A percentile compares a stretch with the other conserved stretches of the same genome.
Evolutionary conservation across 1,140 invertebrate genomes (phyloP).

Genomic region (Drosophila pandora): DNA sequence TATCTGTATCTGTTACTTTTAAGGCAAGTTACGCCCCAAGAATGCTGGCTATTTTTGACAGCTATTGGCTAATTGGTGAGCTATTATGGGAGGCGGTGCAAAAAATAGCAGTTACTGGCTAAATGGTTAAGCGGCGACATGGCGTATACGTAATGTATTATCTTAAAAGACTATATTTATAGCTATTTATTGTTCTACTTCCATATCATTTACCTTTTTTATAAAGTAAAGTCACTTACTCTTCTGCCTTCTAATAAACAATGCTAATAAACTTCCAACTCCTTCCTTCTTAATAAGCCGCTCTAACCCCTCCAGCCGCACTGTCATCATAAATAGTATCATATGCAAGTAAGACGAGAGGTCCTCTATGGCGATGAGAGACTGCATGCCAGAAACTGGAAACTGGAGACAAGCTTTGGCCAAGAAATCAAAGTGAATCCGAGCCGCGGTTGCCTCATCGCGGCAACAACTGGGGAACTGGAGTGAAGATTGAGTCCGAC

Average conservation of each 20-base stretch:
- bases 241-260: not conserved
- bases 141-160: slow-evolving; percentile 37
- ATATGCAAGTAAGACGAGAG: slow-evolving; percentile 37
- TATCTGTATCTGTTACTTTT: slow-evolving; percentile 3
- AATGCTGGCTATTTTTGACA: slow-evolving; percentile 41
- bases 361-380: slow-evolving; percentile 38
- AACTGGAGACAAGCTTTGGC: slow-evolving; percentile 53
- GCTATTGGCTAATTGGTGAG: slow-evolving; percentile 45
- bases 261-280: slow-evolving; percentile 52
- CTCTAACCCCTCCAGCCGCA: not conserved
- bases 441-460: slow-evolving; percentile 30
- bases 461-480: slow-evolving; percentile 35
- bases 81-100: slow-evolving; percentile 23
- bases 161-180: not conserved
- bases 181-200: too few species aligned
- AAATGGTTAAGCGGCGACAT: slow-evolving; percentile 14
- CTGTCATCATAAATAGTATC: slow-evolving; percentile 21
- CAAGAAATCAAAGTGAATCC: slow-evolving; percentile 45
- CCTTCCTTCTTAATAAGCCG: slow-evolving; percentile 17
- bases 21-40: not conserved
- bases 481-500: slow-evolving; percentile 47
- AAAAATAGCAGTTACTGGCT: slow-evolving; percentile 22
- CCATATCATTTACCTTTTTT: not conserved
- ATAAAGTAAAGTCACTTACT: not conserved
- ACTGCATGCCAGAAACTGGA: slow-evolving; percentile 44